Evolutionary conservation across 2,888 invertebrate genomes (phyloP), one percentile per base, ranked within the genome.

Genomic region (Acanthopleura granulata): DNA sequence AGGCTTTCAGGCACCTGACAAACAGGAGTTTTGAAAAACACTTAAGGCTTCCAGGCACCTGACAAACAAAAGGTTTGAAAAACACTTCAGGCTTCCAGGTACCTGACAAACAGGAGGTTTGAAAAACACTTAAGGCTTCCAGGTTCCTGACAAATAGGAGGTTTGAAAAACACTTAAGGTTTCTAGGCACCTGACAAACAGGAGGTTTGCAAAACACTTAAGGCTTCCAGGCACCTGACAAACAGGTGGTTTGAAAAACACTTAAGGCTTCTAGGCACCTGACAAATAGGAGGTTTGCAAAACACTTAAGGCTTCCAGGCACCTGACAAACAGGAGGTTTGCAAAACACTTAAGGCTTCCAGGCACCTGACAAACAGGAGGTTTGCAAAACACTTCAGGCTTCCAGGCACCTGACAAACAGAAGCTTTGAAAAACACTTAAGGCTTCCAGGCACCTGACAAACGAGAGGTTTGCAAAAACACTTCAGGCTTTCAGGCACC

Each of bases 211-310:
- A 57, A 57, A 57, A 57, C 57, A 57, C 12, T 6, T 57, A 57
- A 57, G n/a, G 50, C 72, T 72, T 11, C 51, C 51, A 27, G 72
- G 72, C 25, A 72, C 72, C 72, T 72, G 27, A n/a, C 4, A 40
- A 40, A 9, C 3, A 6, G 3, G 57, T 9, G n/a, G 12, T 12
- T 15, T 18, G 12, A 22, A 57, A 57, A 57, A 57, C 57, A 57
- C 12, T 6, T 57, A 57, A 57, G n/a, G 50, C 72, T 72, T 11
- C 51, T 25, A 27, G 72, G 72, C 25, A 72, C 72, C 72, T 72
- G 27, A n/a, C 4, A 40, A 40, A 9, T 6, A 6, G 3, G 57
- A 57, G n/a, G 12, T 12, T 15, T 18, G 12, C 1, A 57, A 57
- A 57, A 57, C 57, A 57, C 12, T 6, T 57, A 57, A 57, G n/a